Conservation (phyloP, 2,113 vertebrate genomes). For the Macheiramphus alcinus region DNA sequence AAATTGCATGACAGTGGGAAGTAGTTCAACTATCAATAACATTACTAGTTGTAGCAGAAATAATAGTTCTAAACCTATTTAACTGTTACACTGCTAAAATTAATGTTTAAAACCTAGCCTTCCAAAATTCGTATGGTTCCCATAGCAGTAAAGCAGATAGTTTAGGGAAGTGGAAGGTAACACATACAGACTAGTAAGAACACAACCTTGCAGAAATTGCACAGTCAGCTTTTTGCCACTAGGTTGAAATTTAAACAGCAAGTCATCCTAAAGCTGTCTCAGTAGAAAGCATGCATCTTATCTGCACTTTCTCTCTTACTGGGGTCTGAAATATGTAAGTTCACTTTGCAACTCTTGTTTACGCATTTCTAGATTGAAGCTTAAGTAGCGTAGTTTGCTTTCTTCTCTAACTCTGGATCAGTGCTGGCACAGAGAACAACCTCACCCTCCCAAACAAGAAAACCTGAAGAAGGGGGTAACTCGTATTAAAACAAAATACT, state of each 20-base stretch:
- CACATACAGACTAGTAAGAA: neutral
- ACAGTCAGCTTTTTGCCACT: neutral
- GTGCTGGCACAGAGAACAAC: neutral
- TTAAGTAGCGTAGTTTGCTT: neutral
- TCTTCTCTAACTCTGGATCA: neutral
- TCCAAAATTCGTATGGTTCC: neutral
- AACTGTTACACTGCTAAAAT: neutral
- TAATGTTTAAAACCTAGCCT: neutral
- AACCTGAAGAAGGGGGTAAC: neutral
- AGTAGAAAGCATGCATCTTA: neutral
- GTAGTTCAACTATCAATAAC: neutral
- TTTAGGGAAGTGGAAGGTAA: neutral
- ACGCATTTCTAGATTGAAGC: neutral
- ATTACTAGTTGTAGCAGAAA: neutral
- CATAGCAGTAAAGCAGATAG: neutral
- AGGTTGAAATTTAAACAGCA: neutral
- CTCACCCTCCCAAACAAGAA: neutral
- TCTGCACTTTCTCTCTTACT: neutral
- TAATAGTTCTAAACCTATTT: neutral
- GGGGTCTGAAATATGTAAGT: fast-evolving
- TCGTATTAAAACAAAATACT: neutral
- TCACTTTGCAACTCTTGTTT: neutral
- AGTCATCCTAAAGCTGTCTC: neutral
- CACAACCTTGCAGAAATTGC: neutral
- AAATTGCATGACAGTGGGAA: fast-evolving